Percentiles rank a stretch among this genome's conserved stretches.
Evolutionary conservation across 2,113 vertebrate genomes (phyloP).

Genomic region (Cavia porcellus): DNA sequence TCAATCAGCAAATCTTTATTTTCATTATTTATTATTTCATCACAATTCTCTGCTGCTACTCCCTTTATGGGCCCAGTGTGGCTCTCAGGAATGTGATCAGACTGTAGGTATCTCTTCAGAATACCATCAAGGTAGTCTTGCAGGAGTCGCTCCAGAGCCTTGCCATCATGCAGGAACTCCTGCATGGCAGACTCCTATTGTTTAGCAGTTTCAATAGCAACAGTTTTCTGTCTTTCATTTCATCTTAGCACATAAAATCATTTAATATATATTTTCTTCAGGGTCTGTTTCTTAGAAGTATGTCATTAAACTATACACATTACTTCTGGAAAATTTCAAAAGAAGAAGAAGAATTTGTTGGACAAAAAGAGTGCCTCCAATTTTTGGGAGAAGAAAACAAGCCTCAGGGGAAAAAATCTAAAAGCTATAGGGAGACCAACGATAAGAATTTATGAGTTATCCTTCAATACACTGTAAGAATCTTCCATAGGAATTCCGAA

Average conservation of each 20-base stretch:
- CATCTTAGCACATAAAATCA: not conserved
- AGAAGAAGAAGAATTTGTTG: not conserved
- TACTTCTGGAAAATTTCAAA: not conserved
- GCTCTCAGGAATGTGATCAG: conserved; percentile 94
- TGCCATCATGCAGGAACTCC: conserved; percentile 97
- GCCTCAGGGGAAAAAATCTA: not conserved
- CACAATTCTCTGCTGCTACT: conserved; percentile 97
- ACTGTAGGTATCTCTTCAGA: conserved; percentile 96
- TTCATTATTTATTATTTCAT: conserved; percentile 96
- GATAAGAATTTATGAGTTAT: not conserved
- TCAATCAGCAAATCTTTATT: conserved; percentile 97
- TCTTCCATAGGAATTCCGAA: not conserved
- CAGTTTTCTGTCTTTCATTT: conserved; percentile 61
- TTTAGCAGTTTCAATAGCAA: conserved; percentile 93
- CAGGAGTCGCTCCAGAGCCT: conserved; percentile 95
- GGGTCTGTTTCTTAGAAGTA: not conserved
- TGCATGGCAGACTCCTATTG: conserved; percentile 97
- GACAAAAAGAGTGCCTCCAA: not conserved
- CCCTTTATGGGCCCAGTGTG: conserved; percentile 98
- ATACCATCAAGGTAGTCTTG: conserved; percentile 95
- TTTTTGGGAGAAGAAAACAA: not conserved
- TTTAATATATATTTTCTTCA: conserved; percentile 16
- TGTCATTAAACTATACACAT: not conserved
- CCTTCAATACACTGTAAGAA: not conserved
- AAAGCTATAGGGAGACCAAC: not conserved